Conservation (phyloP, 2,888 invertebrate genomes). For the Apeira syringaria region DNA sequence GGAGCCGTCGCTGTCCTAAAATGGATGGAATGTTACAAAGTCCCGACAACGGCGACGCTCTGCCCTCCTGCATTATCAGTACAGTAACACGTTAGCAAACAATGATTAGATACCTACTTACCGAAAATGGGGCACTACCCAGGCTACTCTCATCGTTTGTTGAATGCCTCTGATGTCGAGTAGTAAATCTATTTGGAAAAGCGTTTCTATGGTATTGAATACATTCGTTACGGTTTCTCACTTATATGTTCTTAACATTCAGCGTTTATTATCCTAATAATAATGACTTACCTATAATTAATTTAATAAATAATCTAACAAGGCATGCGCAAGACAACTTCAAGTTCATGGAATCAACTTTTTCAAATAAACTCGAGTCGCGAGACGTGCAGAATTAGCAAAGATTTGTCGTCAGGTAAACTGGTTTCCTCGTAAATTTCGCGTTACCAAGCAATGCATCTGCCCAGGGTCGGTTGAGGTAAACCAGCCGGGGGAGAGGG, state of each 20-base stretch:
- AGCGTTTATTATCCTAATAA: too few species aligned
- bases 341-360: slow-evolving; percentile 6
- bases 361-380: slow-evolving; percentile 17
- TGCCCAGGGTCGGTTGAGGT: slow-evolving; percentile 70
- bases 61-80: slow-evolving; percentile 38
- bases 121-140: slow-evolving; percentile 30
- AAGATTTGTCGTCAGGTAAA: slow-evolving; percentile 66
- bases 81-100: slow-evolving; percentile 56
- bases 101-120: slow-evolving; percentile 32
- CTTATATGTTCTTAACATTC: too few species aligned
- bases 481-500: slow-evolving; percentile 57
- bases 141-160: slow-evolving; percentile 25
- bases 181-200: not conserved
- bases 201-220: too few species aligned
- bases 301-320: slow-evolving; percentile 14
- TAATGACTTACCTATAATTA: too few species aligned
- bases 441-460: slow-evolving; percentile 79
- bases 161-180: slow-evolving; percentile 12
- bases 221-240: too few species aligned
- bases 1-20: slow-evolving; percentile 58
- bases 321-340: slow-evolving; percentile 1
- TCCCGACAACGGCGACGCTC: slow-evolving; percentile 37
- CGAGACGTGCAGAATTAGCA: slow-evolving; percentile 29
- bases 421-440: slow-evolving; percentile 80
- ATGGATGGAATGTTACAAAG: slow-evolving; percentile 56